These are phyloP conservation scores for Drosophila quinaria DNA, from an alignment of 2,888 invertebrate species.

Conservation along the genomic window DNA sequence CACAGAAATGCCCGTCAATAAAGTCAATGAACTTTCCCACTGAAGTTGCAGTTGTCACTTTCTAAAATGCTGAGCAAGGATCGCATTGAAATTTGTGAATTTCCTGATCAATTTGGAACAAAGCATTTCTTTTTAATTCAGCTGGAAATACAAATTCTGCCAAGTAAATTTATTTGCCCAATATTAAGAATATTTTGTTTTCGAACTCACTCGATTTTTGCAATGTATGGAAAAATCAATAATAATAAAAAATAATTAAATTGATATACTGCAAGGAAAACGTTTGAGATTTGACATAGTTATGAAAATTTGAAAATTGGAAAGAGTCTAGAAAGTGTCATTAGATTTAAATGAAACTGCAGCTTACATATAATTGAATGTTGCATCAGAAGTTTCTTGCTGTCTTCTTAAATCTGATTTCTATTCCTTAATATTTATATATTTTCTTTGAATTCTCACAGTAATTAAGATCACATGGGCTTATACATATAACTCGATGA, in stretches of 20 bases:
- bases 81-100: background rate
- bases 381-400: no score
- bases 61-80: slow-evolving; percentile 11
- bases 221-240: no score
- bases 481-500: slow-evolving; percentile 20
- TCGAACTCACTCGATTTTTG: no score
- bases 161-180: no score
- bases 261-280: no score
- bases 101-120: background rate
- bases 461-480: slow-evolving; percentile 11
- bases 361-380: background rate
- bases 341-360: no score
- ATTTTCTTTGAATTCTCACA: slow-evolving; percentile 10
- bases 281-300: no score
- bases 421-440: background rate
- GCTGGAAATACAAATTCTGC: no score
- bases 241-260: no score
- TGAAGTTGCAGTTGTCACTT: slow-evolving; percentile 25
- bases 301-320: no score
- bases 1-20: slow-evolving; percentile 14
- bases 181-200: no score
- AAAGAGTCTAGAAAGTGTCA: no score
- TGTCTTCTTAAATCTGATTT: background rate
- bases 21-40: slow-evolving; percentile 49
- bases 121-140: background rate